Base-by-base conservation (phyloP, 2,113 vertebrate genomes). In the Ceyx cyanopectus region DNA sequence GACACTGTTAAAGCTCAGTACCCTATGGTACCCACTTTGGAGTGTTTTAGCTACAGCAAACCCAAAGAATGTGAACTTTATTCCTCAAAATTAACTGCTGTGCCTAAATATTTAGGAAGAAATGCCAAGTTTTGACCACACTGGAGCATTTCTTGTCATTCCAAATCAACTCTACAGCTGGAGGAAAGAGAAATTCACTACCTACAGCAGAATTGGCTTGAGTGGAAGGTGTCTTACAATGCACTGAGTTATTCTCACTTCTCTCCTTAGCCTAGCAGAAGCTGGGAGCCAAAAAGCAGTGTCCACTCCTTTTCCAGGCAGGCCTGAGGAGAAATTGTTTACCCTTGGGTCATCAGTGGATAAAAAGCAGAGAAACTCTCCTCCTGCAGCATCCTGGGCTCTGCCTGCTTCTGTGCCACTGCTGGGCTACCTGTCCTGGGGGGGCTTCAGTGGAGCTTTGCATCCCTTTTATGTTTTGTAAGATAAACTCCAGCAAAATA, bases 31-130 rank as follows among this genome's bases (percentile, higher is more conserved):
- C 26, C 26, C 72, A 72, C 57, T 57, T 78, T 73, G 29, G 57
- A 45, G n/a, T 41, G 78, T 68, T 93, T 92, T 88, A 90, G 68
- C 80, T 83, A 54, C 68, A 88, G 30, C 26, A 88, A 92, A 7
- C 29, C 53, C 27, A 77, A 92, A 92, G 58, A 92, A 90, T 76
- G 58, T 5, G 27, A 94, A 88, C 40, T 83, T 85, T 16, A 78
- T 68, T 81, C 81, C 72, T 81, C 73, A 63, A 86, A 89, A 90
- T 85, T 60, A 93, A 68, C 70, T 63, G 26, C 68, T 81, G 17
- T 24, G 61, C 79, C 63, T 54, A 95, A 90, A 94, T 86, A 75
- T 80, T 90, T 91, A 88, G 65, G 85, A 66, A 70, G 37, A 86
- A 80, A 87, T 1, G 5, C 43, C 53, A 93, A 50, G 6, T 81